Conservation (phyloP, 2,113 vertebrate genomes). For the Pterocles burchelli region DNA sequence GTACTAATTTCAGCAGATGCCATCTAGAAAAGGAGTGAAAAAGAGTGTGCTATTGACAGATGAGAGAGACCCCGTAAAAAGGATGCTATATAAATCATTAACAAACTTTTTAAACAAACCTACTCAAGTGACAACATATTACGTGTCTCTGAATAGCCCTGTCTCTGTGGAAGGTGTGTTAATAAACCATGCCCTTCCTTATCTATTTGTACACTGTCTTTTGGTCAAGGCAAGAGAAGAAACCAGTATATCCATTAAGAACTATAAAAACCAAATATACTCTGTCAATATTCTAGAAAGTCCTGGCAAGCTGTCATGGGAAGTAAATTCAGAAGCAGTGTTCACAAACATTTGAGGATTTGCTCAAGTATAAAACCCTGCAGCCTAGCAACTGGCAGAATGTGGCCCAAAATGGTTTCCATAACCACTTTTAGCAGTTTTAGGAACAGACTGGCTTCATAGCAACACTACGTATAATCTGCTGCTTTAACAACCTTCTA, state of each 20-base stretch:
- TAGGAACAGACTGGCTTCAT: not conserved
- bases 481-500: rapidly evolving
- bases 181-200: not conserved
- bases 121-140: not conserved
- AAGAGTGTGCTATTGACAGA: not conserved
- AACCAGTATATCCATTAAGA: not conserved
- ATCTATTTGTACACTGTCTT: not conserved
- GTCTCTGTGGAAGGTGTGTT: rapidly evolving
- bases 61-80: not conserved
- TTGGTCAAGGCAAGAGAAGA: not conserved
- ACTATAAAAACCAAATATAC: not conserved
- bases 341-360: not conserved
- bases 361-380: not conserved
- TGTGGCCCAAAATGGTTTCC: not conserved
- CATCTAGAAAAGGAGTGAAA: conserved; percentile 1
- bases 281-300: not conserved
- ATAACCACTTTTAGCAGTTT: too few relatives aligned
- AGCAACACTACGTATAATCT: rapidly evolving
- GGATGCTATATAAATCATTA: not conserved
- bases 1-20: not conserved
- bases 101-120: not conserved
- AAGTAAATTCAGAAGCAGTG: not conserved
- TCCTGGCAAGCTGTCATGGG: not conserved
- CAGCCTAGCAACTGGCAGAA: not conserved
- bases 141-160: not conserved